Conservation (phyloP, 2,797 vertebrate genomes). For the Cossypha dichroa region DNA sequence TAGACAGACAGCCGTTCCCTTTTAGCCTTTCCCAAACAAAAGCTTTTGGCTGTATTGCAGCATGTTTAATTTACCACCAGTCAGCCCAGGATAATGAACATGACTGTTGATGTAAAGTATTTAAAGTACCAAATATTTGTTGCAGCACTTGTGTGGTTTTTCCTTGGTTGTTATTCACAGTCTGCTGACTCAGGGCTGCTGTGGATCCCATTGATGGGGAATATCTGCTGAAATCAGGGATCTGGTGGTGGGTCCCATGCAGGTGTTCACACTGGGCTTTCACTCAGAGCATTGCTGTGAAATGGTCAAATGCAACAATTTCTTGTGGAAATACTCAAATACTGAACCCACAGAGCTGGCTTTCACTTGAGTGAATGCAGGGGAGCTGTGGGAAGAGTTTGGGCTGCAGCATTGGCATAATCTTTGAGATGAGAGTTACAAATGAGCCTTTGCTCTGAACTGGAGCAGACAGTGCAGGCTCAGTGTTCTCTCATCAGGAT, state of each 20-base stretch:
- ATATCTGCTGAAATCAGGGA: neutral
- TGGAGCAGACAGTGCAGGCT: neutral
- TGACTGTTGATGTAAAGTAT: neutral
- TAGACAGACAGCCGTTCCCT: neutral
- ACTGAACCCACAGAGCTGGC: neutral
- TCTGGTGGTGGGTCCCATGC: neutral
- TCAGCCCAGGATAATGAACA: neutral
- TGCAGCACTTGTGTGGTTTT: neutral
- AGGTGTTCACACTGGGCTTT: neutral
- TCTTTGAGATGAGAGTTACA: neutral
- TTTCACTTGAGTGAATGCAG: neutral
- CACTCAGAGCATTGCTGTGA: neutral
- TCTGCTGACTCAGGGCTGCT: neutral
- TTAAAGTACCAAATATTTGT: slow-evolving; percentile 15
- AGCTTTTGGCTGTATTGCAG: neutral
- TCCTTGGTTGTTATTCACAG: neutral
- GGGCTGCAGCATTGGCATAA: neutral
- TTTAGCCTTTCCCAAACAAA: slow-evolving; percentile 37
- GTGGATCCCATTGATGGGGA: neutral
- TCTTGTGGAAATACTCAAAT: neutral
- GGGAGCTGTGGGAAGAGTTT: neutral
- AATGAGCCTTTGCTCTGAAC: neutral
- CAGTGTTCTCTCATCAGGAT: neutral
- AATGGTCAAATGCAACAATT: neutral
- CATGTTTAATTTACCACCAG: neutral